Percentiles rank a stretch among this genome's conserved stretches.
Evolutionary conservation across 2,888 invertebrate genomes (phyloP).

Genomic region (Timema podura): DNA sequence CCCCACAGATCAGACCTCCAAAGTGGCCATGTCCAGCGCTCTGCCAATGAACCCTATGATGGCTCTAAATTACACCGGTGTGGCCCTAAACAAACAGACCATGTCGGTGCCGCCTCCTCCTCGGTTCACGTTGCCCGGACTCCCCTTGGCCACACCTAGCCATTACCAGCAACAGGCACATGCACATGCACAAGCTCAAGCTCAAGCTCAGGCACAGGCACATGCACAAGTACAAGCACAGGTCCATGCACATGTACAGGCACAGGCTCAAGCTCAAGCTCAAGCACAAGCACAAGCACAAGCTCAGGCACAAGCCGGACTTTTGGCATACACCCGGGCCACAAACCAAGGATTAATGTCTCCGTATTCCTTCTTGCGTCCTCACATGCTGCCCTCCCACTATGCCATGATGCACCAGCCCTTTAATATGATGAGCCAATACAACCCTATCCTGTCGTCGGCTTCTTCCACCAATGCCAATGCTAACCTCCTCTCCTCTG

Average conservation of each 20-base stretch:
- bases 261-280: constrained; percentile 38
- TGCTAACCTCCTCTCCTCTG: constrained; percentile 39
- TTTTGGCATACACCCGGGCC: constrained; percentile 31
- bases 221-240: constrained; percentile 1
- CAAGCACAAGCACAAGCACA: constrained; percentile 23
- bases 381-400: constrained; percentile 35
- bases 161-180: constrained; percentile 1
- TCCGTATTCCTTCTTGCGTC: constrained; percentile 49
- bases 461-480: constrained; percentile 29
- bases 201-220: background rate
- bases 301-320: constrained; percentile 18
- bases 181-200: background rate
- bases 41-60: constrained; percentile 49
- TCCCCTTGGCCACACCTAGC: background rate
- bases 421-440: constrained; percentile 36
- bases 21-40: constrained; percentile 36
- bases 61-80: constrained; percentile 65
- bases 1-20: too few species aligned
- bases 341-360: constrained; percentile 39
- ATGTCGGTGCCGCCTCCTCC: constrained; percentile 45
- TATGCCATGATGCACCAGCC: constrained; percentile 25
- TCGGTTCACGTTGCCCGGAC: constrained; percentile 18
- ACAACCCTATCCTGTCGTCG: constrained; percentile 42
- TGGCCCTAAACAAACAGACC: constrained; percentile 62
- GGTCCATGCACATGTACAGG: constrained; percentile 36